These are phyloP conservation scores for Bombus balteatus DNA, from an alignment of 1,140 invertebrate genomes.

Conservation along the genomic window DNA sequence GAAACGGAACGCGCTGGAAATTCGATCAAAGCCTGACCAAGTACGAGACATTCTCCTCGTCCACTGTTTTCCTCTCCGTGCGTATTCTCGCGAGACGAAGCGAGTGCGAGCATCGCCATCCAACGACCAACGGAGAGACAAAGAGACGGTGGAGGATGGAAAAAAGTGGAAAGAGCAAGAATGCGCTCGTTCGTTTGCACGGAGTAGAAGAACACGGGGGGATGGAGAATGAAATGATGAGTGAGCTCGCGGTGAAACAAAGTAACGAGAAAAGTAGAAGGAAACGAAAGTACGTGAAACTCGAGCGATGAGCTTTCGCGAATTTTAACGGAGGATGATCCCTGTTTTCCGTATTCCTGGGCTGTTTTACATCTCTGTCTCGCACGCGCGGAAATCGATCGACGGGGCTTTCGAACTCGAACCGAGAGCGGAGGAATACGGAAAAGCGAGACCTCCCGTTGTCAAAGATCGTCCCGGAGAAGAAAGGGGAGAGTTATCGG, in stretches of 20 bases:
- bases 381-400: neutral
- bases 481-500: constrained; percentile 10
- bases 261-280: constrained; percentile 7
- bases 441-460: neutral
- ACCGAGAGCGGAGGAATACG: neutral
- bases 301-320: constrained; percentile 7
- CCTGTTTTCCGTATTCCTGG: neutral
- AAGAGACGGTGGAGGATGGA: neutral
- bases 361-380: neutral
- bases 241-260: neutral
- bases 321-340: neutral
- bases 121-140: neutral
- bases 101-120: neutral
- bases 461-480: neutral
- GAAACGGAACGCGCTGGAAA: neutral
- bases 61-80: constrained; percentile 46
- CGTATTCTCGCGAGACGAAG: neutral
- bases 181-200: constrained; percentile 49
- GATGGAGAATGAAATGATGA: constrained; percentile 8
- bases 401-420: no score
- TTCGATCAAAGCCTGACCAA: constrained; percentile 31
- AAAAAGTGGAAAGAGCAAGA: constrained; percentile 21
- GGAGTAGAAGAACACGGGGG: constrained; percentile 15
- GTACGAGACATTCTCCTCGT: constrained; percentile 44
- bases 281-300: neutral